These are phyloP conservation scores for Pseudorhiza aurosa DNA, from an alignment of 30 jellyfish, hydroid and myxozoan genomes.

Conservation along the genomic window DNA sequence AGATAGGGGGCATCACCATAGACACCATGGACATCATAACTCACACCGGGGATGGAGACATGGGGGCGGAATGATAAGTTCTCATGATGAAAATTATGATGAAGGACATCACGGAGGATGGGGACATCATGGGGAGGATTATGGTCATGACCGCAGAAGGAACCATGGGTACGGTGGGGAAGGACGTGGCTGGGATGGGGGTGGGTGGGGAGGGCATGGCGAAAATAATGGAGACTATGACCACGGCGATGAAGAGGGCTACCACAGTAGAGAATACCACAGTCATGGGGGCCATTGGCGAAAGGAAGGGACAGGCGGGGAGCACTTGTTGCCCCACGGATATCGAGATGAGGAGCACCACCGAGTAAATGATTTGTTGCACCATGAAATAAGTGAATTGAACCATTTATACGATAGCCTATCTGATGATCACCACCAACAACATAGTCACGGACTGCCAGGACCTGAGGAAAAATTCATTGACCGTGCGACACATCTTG, in stretches of 20 bases:
- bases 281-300: slow-evolving; percentile 60
- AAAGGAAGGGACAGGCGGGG: slow-evolving; percentile 69
- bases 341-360: slow-evolving; percentile 59
- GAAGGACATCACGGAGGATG: slow-evolving; percentile 33
- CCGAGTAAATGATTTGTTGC: slow-evolving; percentile 32
- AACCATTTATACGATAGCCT: slow-evolving; percentile 54
- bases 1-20: slow-evolving; percentile 19
- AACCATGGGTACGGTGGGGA: slow-evolving; percentile 17
- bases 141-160: slow-evolving; percentile 20
- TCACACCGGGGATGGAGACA: slow-evolving; percentile 51
- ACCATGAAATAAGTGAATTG: slow-evolving; percentile 52
- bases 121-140: slow-evolving; percentile 42
- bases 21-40: slow-evolving; percentile 21
- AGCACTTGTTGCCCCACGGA: slow-evolving; percentile 57
- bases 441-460: slow-evolving; percentile 54
- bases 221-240: neutral
- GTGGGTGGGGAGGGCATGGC: slow-evolving; percentile 4
- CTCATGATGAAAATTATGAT: slow-evolving; percentile 51
- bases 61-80: slow-evolving; percentile 57
- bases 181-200: neutral
- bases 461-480: slow-evolving; percentile 77
- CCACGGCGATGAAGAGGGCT: neutral
- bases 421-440: slow-evolving; percentile 62
- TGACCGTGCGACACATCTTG: slow-evolving; percentile 61
- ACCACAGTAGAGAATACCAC: slow-evolving; percentile 16